Evolutionary conservation across 2,113 vertebrate species (phyloP).

Genomic region (Neopipo cinnamomea): DNA sequence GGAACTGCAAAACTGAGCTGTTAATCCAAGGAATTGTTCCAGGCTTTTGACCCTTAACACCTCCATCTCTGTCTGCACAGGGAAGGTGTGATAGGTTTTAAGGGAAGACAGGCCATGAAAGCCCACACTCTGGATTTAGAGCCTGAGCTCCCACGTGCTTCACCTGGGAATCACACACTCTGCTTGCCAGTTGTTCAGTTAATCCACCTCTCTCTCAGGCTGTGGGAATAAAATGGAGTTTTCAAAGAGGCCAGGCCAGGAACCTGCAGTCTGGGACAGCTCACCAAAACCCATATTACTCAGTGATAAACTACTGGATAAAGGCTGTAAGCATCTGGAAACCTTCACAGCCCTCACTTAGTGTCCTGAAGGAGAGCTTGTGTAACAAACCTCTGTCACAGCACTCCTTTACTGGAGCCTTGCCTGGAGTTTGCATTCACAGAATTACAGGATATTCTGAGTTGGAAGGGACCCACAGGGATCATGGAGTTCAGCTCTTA

Average conservation of each 20-base stretch:
- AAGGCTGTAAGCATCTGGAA: constrained; percentile 49
- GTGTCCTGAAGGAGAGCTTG: background rate
- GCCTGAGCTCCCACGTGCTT: background rate
- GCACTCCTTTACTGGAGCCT: background rate
- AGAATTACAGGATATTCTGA: background rate
- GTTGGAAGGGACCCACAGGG: background rate
- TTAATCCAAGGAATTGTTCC: background rate
- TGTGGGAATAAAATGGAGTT: background rate
- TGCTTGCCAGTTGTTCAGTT: background rate
- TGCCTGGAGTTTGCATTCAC: background rate
- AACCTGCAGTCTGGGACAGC: background rate
- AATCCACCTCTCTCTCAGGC: background rate
- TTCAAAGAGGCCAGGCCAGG: background rate
- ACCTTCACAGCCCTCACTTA: background rate
- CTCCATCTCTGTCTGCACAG: background rate
- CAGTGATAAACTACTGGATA: background rate
- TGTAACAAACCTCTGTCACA: background rate
- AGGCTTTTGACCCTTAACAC: background rate
- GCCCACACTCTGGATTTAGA: background rate
- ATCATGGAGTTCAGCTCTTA: background rate
- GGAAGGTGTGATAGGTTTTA: background rate
- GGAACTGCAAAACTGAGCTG: background rate
- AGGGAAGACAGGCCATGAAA: background rate
- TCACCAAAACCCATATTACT: background rate
- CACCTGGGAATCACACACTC: background rate